Percentiles rank a stretch among this genome's conserved stretches.
Conservation (phyloP, 1,140 invertebrate genomes). For the Copidosoma floridanum region DNA sequence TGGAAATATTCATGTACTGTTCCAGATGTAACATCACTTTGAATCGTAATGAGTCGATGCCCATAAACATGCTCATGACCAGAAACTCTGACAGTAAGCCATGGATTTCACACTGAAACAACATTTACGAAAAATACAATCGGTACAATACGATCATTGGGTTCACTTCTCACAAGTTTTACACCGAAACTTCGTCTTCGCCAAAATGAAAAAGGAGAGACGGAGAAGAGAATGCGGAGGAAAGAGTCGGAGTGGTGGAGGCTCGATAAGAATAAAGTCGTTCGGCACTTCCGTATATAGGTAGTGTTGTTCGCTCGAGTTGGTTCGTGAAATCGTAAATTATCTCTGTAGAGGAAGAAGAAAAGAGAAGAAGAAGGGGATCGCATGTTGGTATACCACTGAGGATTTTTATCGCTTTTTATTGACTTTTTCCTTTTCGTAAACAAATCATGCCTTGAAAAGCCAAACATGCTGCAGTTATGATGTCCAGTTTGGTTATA, state of each 20-base stretch:
- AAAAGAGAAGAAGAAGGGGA: too few species aligned
- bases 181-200: slow-evolving; percentile 10
- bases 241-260: neutral
- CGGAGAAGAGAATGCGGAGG: neutral
- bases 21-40: too few species aligned
- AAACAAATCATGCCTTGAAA: slow-evolving; percentile 17
- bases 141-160: slow-evolving; percentile 27
- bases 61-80: too few species aligned
- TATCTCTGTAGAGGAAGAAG: too few species aligned
- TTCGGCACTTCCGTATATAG: neutral
- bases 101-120: neutral
- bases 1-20: too few species aligned
- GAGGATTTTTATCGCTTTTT: slow-evolving; percentile 18
- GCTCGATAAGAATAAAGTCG: slow-evolving; percentile 10
- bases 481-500: too few species aligned
- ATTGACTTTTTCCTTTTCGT: too few species aligned
- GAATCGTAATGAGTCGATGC: too few species aligned
- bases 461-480: too few species aligned
- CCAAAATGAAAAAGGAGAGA: neutral
- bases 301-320: too few species aligned
- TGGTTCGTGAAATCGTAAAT: slow-evolving; percentile 13
- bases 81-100: too few species aligned
- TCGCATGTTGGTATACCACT: too few species aligned
- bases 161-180: slow-evolving; percentile 7
- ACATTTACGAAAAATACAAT: slow-evolving; percentile 21